Evolutionary conservation across 2,113 vertebrate species (phyloP).

Genomic region (Xerus inauris): DNA sequence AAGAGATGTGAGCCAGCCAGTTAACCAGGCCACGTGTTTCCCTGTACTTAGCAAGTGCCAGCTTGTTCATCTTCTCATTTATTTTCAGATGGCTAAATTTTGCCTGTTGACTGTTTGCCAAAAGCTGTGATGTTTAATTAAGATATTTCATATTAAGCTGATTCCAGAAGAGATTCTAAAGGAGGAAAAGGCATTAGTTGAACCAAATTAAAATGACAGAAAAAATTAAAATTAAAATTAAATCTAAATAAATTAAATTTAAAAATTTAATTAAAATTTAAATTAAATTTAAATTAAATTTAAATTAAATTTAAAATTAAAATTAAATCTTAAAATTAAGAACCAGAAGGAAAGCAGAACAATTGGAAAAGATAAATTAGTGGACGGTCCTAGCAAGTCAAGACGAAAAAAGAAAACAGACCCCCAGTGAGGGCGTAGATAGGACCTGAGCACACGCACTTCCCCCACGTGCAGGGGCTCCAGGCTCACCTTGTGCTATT

Average conservation of each 20-base stretch:
- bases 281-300: too few relatives aligned
- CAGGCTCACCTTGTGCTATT: not conserved
- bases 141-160: not conserved
- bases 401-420: not conserved
- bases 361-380: not conserved
- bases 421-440: not conserved
- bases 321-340: too few relatives aligned
- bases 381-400: not conserved
- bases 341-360: not conserved
- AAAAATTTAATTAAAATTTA: too few relatives aligned
- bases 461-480: not conserved
- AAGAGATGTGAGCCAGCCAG: not conserved
- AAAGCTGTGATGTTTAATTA: not conserved
- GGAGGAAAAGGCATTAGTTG: not conserved
- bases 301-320: too few relatives aligned
- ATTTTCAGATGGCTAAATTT: not conserved
- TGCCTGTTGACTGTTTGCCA: not conserved
- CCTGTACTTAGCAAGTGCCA: not conserved
- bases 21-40: not conserved
- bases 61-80: not conserved
- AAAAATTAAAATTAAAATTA: too few relatives aligned
- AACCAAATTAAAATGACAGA: not conserved
- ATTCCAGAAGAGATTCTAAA: not conserved
- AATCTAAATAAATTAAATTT: too few relatives aligned
- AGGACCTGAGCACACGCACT: too few relatives aligned